phyloP scores from a whole-genome alignment of 2,113 vertebrate species.

The Donacobius atricapilla region DNA sequence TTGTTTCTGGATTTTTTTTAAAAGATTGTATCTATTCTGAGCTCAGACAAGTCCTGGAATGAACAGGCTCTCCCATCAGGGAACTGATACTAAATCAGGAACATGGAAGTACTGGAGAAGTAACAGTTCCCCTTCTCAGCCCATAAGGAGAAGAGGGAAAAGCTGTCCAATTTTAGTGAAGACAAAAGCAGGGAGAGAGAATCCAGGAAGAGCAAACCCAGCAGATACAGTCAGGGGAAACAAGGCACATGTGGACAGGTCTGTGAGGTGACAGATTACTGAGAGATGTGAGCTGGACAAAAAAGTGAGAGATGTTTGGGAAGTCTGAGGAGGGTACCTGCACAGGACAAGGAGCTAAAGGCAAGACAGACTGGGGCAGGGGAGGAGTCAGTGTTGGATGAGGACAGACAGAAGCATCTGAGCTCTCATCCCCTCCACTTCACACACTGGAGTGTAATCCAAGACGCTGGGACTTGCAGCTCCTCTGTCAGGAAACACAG shows the following conservation, averaged over 20 bases:
- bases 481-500: background rate
- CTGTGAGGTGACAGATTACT: background rate
- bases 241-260: fast-evolving
- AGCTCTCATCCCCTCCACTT: background rate
- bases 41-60: background rate
- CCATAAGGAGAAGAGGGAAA: background rate
- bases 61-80: background rate
- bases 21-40: background rate
- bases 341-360: background rate
- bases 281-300: background rate
- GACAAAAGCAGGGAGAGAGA: background rate
- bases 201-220: background rate
- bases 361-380: background rate
- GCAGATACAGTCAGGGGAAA: background rate
- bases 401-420: background rate
- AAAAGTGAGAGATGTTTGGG: background rate
- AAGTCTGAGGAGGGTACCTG: background rate
- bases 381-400: background rate
- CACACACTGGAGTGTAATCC: background rate
- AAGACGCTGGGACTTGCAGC: background rate
- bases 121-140: background rate
- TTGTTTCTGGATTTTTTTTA: background rate
- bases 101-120: background rate
- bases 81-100: background rate
- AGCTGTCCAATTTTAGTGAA: background rate